Conservation (phyloP, 2,113 vertebrate genomes). For the Nannospalax galili region DNA sequence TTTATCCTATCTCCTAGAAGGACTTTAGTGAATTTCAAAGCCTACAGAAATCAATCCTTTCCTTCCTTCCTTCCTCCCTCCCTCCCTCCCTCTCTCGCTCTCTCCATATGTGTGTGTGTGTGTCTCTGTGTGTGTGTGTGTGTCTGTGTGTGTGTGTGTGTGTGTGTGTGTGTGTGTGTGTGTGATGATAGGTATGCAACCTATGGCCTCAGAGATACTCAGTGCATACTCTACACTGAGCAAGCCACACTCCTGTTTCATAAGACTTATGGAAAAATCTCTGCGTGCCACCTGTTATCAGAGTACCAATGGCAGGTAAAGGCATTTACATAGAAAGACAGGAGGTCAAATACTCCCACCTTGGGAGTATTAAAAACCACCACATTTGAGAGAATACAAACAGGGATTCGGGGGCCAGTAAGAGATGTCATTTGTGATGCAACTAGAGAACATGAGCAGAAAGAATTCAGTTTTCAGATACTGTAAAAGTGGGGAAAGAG, state of each 20-base stretch:
- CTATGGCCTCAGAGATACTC: neutral
- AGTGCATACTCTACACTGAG: neutral
- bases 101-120: neutral
- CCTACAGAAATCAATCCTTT: neutral
- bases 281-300: neutral
- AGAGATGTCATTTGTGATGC: neutral
- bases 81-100: neutral
- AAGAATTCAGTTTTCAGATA: neutral
- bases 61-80: neutral
- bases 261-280: neutral
- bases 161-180: neutral
- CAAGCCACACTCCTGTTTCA: neutral
- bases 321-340: neutral
- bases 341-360: neutral
- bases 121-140: neutral
- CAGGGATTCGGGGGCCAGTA: neutral
- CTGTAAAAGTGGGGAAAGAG: neutral
- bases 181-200: neutral
- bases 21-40: neutral
- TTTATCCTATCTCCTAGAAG: neutral
- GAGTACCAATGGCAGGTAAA: neutral
- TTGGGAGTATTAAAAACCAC: neutral
- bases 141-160: too few species aligned
- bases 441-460: neutral
- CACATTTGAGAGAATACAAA: neutral